Evolutionary conservation across 2,113 vertebrate genomes (phyloP).

Genomic region (Ondatra zibethicus): DNA sequence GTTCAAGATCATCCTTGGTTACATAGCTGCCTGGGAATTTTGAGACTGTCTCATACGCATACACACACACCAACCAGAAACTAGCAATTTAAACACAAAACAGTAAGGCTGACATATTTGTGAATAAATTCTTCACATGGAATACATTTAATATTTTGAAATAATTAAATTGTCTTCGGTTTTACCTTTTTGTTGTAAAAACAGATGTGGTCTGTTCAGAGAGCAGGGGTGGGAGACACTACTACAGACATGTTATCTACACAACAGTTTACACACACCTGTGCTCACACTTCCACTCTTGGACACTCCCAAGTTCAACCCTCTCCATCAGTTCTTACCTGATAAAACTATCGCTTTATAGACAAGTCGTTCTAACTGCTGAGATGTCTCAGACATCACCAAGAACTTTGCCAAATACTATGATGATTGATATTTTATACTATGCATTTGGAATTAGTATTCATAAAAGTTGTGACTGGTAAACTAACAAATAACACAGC

Average conservation of each 20-base stretch:
- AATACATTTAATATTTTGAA: not conserved
- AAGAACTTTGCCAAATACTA: constrained; percentile 21
- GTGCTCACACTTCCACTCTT: not conserved
- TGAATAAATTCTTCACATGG: not conserved
- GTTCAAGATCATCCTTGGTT: not conserved
- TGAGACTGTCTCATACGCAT: not conserved
- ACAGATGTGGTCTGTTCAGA: not conserved
- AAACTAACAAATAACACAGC: constrained; percentile 48
- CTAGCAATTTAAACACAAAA: constrained; percentile 25
- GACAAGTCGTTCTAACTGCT: not conserved
- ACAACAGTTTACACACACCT: not conserved
- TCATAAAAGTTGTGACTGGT: constrained; percentile 38
- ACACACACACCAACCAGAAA: not conserved
- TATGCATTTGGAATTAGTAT: constrained; percentile 24
- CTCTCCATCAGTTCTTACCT: not conserved
- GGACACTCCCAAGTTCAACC: not conserved
- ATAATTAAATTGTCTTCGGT: not conserved
- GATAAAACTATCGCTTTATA: not conserved
- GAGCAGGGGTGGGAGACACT: not conserved
- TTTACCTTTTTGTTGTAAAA: not conserved
- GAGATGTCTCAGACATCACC: not conserved
- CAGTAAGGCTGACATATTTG: not conserved
- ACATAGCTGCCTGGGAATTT: not conserved
- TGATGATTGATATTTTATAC: not conserved
- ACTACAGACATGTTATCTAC: too few species aligned